Evolutionary conservation across 2,797 vertebrate genomes (phyloP).

Genomic region (Micrastur ruficollis): DNA sequence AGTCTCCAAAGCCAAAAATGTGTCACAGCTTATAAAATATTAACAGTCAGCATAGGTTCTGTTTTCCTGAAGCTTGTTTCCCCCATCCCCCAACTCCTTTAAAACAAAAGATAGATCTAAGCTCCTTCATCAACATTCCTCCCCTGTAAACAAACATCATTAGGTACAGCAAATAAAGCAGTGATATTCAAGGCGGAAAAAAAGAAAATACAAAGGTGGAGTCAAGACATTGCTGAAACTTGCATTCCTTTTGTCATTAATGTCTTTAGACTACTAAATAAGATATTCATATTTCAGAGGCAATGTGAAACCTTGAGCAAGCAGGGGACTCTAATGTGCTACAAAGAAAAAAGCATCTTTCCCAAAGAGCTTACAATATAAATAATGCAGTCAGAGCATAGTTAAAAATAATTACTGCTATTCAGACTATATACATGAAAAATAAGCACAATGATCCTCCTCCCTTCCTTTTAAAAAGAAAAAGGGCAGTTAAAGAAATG

Average conservation of each 20-base stretch:
- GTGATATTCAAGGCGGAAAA: not conserved
- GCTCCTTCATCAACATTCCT: not conserved
- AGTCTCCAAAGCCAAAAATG: not conserved
- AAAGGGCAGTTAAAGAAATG: not conserved
- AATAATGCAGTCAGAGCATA: not conserved
- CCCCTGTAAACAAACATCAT: not conserved
- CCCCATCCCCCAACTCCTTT: not conserved
- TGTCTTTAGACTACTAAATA: not conserved
- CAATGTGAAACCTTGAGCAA: not conserved
- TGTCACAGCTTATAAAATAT: not conserved
- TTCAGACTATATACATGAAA: not conserved
- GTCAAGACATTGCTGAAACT: not conserved
- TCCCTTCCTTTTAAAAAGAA: not conserved
- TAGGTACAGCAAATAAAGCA: not conserved
- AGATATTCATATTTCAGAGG: not conserved
- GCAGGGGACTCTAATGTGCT: not conserved
- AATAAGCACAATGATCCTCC: not conserved
- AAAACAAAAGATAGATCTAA: not conserved
- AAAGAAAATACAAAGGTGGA: not conserved
- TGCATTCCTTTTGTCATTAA: not conserved
- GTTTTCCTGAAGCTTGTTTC: not conserved
- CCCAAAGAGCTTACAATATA: not conserved
- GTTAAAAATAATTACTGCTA: not conserved
- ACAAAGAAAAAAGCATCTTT: not conserved
- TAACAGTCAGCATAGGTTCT: not conserved